phyloP scores from a whole-genome alignment of 2,797 vertebrate genomes.

The Rhynchonycteris naso region DNA sequence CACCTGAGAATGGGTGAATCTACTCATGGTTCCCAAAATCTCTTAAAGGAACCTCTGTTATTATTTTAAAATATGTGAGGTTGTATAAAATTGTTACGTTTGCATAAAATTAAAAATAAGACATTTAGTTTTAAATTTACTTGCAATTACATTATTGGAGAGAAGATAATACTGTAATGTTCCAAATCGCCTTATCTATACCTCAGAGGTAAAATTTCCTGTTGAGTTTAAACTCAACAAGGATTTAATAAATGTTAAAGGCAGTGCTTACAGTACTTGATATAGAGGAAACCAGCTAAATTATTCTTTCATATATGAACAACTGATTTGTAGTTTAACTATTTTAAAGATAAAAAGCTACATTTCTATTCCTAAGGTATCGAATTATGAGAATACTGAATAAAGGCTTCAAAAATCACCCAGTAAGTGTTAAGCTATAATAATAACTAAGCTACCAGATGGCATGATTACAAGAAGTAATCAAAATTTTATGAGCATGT shows the following conservation, averaged over 20 bases:
- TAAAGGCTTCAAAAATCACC: constrained; percentile 13
- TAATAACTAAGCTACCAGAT: constrained; percentile 71
- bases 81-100: not conserved
- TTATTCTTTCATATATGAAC: not conserved
- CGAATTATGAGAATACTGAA: constrained; percentile 29
- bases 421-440: constrained; percentile 60
- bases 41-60: not conserved
- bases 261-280: not conserved
- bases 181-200: not conserved
- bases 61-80: not conserved
- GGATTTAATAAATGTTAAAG: constrained; percentile 36
- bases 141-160: not conserved
- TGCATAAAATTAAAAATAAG: constrained; percentile 1
- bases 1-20: not conserved
- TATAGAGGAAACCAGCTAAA: not conserved
- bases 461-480: constrained; percentile 72
- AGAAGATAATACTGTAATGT: not conserved
- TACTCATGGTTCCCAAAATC: not conserved
- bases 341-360: constrained; percentile 7
- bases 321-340: not conserved
- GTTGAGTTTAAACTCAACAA: not conserved
- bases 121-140: not conserved
- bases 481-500: constrained; percentile 76
- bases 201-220: not conserved
- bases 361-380: constrained; percentile 4